Evolutionary conservation across 2,113 vertebrate species (phyloP).

Genomic region (Cochlearius cochlearius): DNA sequence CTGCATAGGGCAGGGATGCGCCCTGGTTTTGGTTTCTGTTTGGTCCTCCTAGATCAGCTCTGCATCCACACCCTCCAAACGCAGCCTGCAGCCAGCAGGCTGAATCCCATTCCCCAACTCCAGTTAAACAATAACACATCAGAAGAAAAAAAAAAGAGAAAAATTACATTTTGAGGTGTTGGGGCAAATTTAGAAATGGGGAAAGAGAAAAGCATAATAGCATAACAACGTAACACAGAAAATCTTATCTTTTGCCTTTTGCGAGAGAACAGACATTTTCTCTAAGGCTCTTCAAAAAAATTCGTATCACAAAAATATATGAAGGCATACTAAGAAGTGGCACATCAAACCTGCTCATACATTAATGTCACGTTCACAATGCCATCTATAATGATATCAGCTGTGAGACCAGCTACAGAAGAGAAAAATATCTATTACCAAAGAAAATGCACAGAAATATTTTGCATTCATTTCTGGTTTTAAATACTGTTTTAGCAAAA

Average conservation of each 20-base stretch:
- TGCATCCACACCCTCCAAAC: neutral
- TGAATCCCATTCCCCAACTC: neutral
- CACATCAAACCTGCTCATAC: neutral
- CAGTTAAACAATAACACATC: neutral
- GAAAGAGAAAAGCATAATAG: neutral
- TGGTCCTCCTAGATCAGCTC: neutral
- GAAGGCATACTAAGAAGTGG: neutral
- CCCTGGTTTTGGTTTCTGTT: neutral
- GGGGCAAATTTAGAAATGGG: neutral
- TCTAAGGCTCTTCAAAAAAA: neutral
- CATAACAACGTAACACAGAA: neutral
- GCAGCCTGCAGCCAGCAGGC: neutral
- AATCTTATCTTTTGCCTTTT: neutral
- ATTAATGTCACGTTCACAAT: neutral
- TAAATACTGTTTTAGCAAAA: neutral
- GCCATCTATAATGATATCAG: neutral
- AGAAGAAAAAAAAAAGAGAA: neutral
- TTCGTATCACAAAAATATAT: neutral
- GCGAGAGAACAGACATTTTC: neutral
- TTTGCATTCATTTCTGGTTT: neutral
- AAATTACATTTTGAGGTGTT: neutral
- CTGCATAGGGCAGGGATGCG: neutral
- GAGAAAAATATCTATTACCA: neutral
- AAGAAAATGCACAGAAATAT: neutral
- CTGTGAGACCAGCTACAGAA: neutral